These are phyloP conservation scores for Pygoscelis adeliae DNA, from an alignment of 2,113 vertebrate genomes.

Conservation along the genomic window DNA sequence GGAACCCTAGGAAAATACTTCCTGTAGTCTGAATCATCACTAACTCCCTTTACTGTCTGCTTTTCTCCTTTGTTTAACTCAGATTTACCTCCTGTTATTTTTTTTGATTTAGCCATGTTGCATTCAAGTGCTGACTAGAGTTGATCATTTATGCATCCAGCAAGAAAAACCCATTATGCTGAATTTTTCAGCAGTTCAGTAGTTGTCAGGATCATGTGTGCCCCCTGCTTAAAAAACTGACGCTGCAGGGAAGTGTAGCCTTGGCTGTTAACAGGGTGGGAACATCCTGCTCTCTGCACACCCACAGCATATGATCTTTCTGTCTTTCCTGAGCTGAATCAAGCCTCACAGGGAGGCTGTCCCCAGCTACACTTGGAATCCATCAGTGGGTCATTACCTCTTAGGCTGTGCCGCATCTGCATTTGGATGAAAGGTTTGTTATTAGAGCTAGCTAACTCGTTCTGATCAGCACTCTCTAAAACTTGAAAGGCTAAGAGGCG, in stretches of 20 bases:
- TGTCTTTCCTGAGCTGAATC: not conserved
- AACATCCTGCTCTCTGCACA: conserved; percentile 12
- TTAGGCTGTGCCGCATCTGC: not conserved
- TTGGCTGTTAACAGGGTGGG: conserved; percentile 1
- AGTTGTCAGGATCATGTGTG: not conserved
- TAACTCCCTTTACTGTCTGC: not conserved
- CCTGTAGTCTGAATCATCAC: not conserved
- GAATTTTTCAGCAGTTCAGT: not conserved
- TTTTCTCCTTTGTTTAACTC: not conserved
- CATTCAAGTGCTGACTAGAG: not conserved
- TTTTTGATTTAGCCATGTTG: not conserved
- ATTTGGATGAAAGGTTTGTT: conserved; percentile 14
- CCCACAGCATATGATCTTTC: not conserved
- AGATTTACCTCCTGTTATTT: not conserved
- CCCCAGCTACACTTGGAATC: not conserved
- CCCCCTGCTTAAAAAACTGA: not conserved
- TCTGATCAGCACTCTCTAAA: conserved; percentile 34
- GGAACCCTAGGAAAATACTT: not conserved
- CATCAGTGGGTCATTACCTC: not conserved
- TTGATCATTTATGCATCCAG: not conserved
- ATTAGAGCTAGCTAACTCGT: not conserved
- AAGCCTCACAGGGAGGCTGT: not conserved
- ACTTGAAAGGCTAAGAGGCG: not conserved
- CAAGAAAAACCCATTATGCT: not conserved
- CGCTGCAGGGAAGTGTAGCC: not conserved